A percentile compares a stretch with the other conserved stretches of the same genome.
Evolutionary conservation across 2,888 invertebrate genomes (phyloP).

Genomic region (Acanthacorydalis orientalis): DNA sequence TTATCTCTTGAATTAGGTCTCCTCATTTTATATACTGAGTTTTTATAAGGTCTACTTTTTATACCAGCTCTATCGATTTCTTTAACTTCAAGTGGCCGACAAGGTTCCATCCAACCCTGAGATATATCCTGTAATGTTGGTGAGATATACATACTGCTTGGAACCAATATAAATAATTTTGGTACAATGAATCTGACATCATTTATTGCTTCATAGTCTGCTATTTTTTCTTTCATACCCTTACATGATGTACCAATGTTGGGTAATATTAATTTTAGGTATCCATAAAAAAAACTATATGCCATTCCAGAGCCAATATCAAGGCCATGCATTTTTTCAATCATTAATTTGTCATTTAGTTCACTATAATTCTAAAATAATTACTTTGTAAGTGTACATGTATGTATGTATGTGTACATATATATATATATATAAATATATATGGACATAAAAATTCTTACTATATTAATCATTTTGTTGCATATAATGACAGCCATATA

Average conservation of each 20-base stretch:
- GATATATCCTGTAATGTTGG: neutral
- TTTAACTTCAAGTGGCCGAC: neutral
- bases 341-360: neutral
- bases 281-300: neutral
- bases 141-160: neutral
- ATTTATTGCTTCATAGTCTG: neutral
- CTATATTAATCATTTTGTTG: neutral
- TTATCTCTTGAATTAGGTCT: neutral
- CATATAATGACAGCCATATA: neutral
- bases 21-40: neutral
- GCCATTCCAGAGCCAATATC: neutral
- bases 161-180: neutral
- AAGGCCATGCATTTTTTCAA: neutral
- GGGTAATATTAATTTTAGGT: neutral
- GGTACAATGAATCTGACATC: neutral
- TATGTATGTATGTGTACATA: neutral
- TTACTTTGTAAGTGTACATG: neutral
- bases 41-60: neutral
- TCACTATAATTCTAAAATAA: neutral
- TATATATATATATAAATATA: neutral
- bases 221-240: neutral
- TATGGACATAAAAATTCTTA: no score
- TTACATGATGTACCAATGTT: neutral
- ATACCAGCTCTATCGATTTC: conserved; percentile 1
- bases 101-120: neutral